Percentiles rank a stretch among this genome's conserved stretches.
phyloP scores from a whole-genome alignment of 2,888 invertebrate species.

The Xestia c-nigrum region DNA sequence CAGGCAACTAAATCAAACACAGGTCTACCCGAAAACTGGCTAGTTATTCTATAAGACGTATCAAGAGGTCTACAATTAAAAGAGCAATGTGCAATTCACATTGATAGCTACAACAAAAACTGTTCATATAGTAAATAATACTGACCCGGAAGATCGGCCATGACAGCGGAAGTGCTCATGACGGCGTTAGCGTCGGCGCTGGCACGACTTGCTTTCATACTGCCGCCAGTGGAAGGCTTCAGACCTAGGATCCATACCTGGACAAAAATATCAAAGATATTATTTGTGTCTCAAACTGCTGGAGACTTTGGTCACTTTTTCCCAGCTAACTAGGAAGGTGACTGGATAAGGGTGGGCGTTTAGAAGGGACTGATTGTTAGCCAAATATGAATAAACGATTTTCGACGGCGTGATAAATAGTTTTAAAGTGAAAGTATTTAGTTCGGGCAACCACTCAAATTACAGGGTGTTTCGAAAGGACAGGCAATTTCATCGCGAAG shows the following conservation, averaged over 20 bases:
- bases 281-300: background rate
- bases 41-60: background rate
- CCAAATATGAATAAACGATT: too few relatives aligned
- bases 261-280: background rate
- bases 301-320: background rate
- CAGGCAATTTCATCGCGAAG: background rate
- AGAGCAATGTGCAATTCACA: slow-evolving; percentile 35
- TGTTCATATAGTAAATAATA: background rate
- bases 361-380: too few relatives aligned
- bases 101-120: slow-evolving; percentile 27
- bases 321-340: too few relatives aligned
- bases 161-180: slow-evolving; percentile 97
- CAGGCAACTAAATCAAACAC: background rate
- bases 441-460: background rate
- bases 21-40: background rate
- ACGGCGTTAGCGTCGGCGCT: slow-evolving; percentile 95
- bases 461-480: background rate
- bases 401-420: too few relatives aligned
- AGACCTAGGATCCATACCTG: slow-evolving; percentile 98
- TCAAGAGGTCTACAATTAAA: background rate
- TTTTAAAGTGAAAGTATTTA: too few relatives aligned
- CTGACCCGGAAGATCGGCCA: slow-evolving; percentile 97
- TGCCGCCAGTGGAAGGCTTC: slow-evolving; percentile 98
- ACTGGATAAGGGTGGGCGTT: background rate
- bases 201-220: slow-evolving; percentile 95